Evolutionary conservation across 1,140 invertebrate species (phyloP).

Genomic region (Drosophila serrata): DNA sequence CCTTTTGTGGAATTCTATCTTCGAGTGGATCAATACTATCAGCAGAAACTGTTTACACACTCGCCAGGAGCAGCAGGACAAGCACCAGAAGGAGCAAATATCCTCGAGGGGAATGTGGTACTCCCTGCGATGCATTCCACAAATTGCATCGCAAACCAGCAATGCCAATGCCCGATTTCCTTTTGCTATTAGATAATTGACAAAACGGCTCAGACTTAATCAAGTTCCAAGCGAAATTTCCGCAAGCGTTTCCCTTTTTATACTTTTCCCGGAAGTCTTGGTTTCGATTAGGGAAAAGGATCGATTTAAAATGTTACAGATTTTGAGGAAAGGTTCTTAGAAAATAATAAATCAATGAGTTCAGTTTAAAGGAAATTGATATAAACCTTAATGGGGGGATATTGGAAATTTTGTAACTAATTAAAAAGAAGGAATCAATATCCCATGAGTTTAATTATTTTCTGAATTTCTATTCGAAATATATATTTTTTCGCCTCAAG

Average conservation of each 20-base stretch:
- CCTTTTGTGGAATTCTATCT: constrained; percentile 14
- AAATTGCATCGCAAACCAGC: constrained; percentile 16
- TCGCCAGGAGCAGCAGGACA: neutral
- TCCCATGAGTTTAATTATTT: no score
- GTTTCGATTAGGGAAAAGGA: neutral
- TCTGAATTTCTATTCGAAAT: no score
- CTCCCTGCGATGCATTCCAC: constrained; percentile 25
- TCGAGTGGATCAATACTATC: neutral
- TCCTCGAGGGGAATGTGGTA: neutral
- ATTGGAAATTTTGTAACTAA: no score
- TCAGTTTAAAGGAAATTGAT: no score
- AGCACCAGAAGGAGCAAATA: neutral
- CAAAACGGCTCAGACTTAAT: constrained; percentile 19
- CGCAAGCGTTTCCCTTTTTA: constrained; percentile 4
- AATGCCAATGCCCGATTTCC: constrained; percentile 1
- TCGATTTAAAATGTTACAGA: neutral
- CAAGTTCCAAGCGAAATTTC: constrained; percentile 43
- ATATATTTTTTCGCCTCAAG: no score
- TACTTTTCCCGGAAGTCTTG: constrained; percentile 14
- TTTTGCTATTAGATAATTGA: constrained; percentile 28
- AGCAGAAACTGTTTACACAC: neutral
- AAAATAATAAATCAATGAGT: no score
- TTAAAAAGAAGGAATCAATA: no score
- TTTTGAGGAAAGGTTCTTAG: neutral
- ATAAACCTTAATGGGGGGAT: no score